Evolutionary conservation across 2,113 vertebrate species (phyloP).

Genomic region (Dromas ardeola): DNA sequence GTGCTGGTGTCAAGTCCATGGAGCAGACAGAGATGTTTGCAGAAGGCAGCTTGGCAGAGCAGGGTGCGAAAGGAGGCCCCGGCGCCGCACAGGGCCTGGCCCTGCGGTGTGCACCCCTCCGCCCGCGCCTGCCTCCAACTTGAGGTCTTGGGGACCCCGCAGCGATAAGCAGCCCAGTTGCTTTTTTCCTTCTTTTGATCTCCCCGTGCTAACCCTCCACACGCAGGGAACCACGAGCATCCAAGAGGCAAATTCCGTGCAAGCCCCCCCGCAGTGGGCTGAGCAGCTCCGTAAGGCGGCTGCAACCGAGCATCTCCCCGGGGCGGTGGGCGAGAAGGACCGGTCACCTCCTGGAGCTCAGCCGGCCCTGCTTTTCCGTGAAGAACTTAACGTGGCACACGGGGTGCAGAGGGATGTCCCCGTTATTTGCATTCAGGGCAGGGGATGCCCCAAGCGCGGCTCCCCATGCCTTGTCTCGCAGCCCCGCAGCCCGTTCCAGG

Average conservation of each 20-base stretch:
- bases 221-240: neutral
- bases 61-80: neutral
- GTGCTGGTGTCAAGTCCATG: neutral
- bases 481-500: neutral
- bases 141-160: neutral
- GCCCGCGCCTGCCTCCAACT: accelerated
- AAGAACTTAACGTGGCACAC: accelerated
- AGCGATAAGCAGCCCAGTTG: neutral
- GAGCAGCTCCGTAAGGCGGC: neutral
- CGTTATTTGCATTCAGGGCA: accelerated
- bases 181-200: neutral
- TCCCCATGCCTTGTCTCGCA: accelerated
- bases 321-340: accelerated
- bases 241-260: neutral
- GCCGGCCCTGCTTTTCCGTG: neutral
- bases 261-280: neutral
- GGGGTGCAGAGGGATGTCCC: neutral
- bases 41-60: neutral
- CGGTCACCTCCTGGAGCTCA: neutral
- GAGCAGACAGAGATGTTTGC: neutral
- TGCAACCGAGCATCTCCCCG: neutral
- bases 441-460: neutral
- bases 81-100: accelerated
- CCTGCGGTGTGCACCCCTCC: neutral
- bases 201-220: neutral